A percentile compares a stretch with the other conserved stretches of the same genome.
These are phyloP conservation scores for Heterodera filipjevi DNA, from an alignment of 2,888 invertebrate species.

Conservation along the genomic window DNA sequence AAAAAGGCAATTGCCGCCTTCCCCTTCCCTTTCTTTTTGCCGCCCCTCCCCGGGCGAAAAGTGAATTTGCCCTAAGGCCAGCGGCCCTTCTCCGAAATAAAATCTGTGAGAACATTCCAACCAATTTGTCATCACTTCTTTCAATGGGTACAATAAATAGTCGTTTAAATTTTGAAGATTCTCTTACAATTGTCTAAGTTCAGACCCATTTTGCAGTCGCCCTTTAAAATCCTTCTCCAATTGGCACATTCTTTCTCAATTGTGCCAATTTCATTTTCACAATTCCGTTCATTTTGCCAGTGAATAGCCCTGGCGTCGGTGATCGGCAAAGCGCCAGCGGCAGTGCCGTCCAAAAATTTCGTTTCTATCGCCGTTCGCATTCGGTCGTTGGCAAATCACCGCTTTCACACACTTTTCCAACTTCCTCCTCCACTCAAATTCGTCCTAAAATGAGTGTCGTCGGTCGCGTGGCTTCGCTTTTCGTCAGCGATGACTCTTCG, in stretches of 20 bases:
- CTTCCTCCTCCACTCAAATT: neutral
- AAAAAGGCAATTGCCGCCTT: neutral
- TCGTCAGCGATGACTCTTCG: constrained; percentile 3
- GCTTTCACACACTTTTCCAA: neutral
- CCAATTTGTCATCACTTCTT: neutral
- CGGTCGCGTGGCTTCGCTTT: constrained; percentile 26
- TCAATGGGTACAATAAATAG: neutral
- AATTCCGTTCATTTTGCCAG: neutral
- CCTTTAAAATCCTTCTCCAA: no score
- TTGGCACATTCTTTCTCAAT: neutral
- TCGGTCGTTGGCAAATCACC: constrained; percentile 20
- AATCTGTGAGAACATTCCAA: neutral
- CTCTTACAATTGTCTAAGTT: no score
- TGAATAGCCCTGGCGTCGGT: neutral
- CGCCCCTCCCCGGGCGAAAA: neutral
- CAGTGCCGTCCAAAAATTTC: constrained; percentile 9
- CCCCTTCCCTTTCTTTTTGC: neutral
- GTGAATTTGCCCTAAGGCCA: neutral
- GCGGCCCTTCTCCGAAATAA: neutral
- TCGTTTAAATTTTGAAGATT: no score
- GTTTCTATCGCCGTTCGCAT: constrained; percentile 22
- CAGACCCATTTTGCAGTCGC: no score
- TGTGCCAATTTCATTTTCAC: neutral
- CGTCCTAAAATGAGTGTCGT: constrained; percentile 24
- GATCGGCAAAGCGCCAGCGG: neutral